phyloP scores from a whole-genome alignment of 2,888 invertebrate species.

The Trachelus iudaicus region DNA sequence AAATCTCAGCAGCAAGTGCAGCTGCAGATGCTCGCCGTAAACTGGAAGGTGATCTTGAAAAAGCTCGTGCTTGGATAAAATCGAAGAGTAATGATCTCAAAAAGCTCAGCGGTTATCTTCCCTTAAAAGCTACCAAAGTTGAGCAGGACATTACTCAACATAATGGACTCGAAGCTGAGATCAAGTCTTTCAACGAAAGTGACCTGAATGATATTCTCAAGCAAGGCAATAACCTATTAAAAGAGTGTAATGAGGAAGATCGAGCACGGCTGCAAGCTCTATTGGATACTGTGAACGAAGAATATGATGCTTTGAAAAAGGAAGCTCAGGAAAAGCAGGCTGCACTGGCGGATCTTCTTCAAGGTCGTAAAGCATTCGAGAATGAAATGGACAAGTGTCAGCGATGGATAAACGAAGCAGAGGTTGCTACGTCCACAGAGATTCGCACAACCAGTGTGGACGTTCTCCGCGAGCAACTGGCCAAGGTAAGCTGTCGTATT shows the following conservation, averaged over 20 bases:
- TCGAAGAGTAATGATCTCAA: slow-evolving; percentile 80
- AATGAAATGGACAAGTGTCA: slow-evolving; percentile 82
- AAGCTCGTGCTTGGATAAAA: slow-evolving; percentile 84
- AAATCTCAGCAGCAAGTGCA: slow-evolving; percentile 78
- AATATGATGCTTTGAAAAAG: slow-evolving; percentile 78
- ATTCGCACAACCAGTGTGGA: slow-evolving; percentile 83
- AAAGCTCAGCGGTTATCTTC: slow-evolving; percentile 80
- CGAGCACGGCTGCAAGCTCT: slow-evolving; percentile 74
- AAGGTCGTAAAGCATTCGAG: slow-evolving; percentile 85
- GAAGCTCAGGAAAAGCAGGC: slow-evolving; percentile 80
- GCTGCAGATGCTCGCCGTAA: slow-evolving; percentile 78
- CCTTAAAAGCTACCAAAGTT: slow-evolving; percentile 83
- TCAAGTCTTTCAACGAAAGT: slow-evolving; percentile 81
- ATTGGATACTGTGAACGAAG: slow-evolving; percentile 76
- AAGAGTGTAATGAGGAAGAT: slow-evolving; percentile 83
- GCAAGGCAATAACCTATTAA: slow-evolving; percentile 80
- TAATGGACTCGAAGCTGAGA: slow-evolving; percentile 79
- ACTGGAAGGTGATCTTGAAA: slow-evolving; percentile 82
- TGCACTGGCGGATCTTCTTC: slow-evolving; percentile 77
- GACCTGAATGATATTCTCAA: slow-evolving; percentile 81
- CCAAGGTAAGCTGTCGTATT: slow-evolving; percentile 68
- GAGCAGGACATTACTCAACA: slow-evolving; percentile 83
- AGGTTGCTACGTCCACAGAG: slow-evolving; percentile 85
- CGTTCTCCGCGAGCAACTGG: slow-evolving; percentile 86
- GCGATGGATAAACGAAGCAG: slow-evolving; percentile 91